Conservation (phyloP, 2,113 vertebrate genomes). For the Muntiacus muntjak region DNA sequence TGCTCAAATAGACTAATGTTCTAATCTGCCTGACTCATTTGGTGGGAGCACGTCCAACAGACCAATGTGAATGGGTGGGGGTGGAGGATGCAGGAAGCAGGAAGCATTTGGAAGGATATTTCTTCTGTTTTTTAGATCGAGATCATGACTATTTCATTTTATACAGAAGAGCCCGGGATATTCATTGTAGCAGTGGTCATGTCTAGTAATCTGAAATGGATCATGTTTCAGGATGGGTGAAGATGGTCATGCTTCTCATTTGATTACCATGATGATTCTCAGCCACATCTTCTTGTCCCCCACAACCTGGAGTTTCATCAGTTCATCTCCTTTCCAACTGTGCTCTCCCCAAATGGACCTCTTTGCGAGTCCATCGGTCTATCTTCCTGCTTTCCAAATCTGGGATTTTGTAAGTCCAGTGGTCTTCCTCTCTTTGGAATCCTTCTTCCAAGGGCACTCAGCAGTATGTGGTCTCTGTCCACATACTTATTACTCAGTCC, state of each 20-base stretch:
- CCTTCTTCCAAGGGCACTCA: background rate
- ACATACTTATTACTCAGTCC: too few species aligned
- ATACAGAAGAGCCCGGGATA: background rate
- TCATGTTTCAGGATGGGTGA: background rate
- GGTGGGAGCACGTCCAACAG: constrained; percentile 19
- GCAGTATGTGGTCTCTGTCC: background rate
- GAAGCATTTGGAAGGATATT: background rate
- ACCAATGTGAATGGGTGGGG: background rate
- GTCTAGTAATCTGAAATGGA: background rate
- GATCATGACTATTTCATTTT: background rate
- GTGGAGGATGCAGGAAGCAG: background rate
- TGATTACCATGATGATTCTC: background rate
- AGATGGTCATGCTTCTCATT: background rate
- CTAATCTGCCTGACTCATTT: constrained; percentile 44
- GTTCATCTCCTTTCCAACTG: background rate
- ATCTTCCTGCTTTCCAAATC: background rate
- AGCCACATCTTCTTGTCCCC: background rate
- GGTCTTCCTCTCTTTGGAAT: background rate
- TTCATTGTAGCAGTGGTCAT: background rate
- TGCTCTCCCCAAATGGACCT: background rate
- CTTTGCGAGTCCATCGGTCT: background rate
- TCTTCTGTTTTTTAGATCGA: background rate
- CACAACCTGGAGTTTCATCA: too few species aligned
- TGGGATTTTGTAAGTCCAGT: background rate
- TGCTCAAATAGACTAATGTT: constrained; percentile 48